Conservation (phyloP, 2,113 vertebrate species). For the Micronycteris hirsuta region DNA sequence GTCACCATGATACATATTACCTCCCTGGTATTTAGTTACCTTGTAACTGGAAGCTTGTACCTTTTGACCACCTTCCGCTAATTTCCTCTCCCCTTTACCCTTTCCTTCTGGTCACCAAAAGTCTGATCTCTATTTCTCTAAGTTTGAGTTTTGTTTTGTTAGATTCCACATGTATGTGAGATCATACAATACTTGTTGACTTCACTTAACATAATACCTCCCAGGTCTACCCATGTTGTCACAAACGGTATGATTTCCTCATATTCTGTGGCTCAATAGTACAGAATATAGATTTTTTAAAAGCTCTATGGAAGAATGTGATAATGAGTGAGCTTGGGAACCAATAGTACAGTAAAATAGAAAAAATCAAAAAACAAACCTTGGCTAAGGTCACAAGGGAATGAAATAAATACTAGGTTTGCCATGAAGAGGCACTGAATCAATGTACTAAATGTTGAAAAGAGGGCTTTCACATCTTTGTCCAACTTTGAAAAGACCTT, state of each 20-base stretch:
- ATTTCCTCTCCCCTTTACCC: too few species aligned
- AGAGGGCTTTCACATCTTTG: neutral
- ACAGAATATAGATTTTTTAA: neutral
- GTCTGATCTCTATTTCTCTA: neutral
- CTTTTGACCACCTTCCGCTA: neutral
- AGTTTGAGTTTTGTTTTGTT: neutral
- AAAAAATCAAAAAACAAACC: neutral
- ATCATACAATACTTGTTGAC: neutral
- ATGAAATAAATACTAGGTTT: neutral
- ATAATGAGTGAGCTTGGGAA: neutral
- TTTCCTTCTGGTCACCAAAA: neutral
- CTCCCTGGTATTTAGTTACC: neutral
- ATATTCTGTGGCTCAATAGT: neutral
- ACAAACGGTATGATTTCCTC: neutral
- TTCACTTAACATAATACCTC: neutral
- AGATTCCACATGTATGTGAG: neutral
- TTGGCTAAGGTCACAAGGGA: neutral
- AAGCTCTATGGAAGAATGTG: neutral
- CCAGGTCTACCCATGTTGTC: neutral
- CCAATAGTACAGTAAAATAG: neutral
- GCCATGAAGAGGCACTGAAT: neutral
- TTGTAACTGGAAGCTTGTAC: neutral
- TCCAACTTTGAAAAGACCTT: slow-evolving; percentile 2
- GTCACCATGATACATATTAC: neutral
- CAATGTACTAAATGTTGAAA: neutral